Percentiles rank a stretch among this genome's conserved stretches.
Evolutionary conservation across 2,113 vertebrate genomes (phyloP).

Genomic region (Rallus limicola): DNA sequence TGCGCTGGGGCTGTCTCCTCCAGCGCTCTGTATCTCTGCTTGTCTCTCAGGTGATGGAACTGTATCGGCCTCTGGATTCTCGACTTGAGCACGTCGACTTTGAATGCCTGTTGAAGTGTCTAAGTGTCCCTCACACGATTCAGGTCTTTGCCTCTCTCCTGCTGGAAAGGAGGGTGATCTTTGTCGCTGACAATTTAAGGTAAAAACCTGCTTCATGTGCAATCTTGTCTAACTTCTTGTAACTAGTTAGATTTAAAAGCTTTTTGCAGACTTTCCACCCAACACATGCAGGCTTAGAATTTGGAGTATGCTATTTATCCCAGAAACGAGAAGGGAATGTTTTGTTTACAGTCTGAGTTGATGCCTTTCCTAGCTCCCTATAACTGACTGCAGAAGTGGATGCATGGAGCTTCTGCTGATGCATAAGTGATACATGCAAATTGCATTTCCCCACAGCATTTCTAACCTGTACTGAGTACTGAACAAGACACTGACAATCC

Average conservation of each 20-base stretch:
- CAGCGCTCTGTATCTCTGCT: background rate
- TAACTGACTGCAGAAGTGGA: background rate
- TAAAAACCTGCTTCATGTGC: conserved; percentile 36
- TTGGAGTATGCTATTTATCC: background rate
- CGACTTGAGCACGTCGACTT: conserved; percentile 96
- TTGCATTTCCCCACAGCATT: background rate
- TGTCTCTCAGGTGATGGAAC: conserved; percentile 85
- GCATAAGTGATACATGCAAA: background rate
- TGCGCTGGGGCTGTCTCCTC: background rate
- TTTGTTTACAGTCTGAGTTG: background rate
- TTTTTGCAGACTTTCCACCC: background rate
- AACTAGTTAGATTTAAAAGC: background rate
- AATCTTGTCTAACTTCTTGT: background rate
- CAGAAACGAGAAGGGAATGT: background rate
- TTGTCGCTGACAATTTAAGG: conserved; percentile 95
- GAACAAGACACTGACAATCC: background rate
- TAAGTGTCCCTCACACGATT: conserved; percentile 84
- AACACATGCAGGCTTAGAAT: background rate
- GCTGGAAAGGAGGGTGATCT: conserved; percentile 95
- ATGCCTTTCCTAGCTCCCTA: background rate
- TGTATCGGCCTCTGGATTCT: conserved; percentile 92
- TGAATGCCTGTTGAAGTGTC: conserved; percentile 88
- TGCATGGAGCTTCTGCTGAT: background rate
- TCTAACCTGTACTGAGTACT: background rate
- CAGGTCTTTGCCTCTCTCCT: conserved; percentile 93